Percentiles rank a stretch among this genome's conserved stretches.
phyloP scores from a whole-genome alignment of 1,140 invertebrate species.

The Calephelis virginiensis region DNA sequence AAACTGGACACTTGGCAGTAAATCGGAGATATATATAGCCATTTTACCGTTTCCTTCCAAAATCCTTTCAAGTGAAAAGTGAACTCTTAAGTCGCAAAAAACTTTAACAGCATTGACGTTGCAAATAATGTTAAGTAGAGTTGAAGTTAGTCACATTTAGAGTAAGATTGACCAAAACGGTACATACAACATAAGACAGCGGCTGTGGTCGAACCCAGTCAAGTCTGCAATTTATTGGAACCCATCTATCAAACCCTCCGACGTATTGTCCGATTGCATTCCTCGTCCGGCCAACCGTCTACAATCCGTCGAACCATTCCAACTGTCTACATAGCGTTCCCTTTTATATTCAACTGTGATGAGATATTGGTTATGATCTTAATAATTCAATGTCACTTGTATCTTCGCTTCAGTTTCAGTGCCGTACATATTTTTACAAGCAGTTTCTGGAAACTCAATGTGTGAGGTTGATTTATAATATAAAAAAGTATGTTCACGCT shows the following conservation, averaged over 20 bases:
- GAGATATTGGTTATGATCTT: constrained; percentile 17
- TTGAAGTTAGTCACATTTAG: too few relatives aligned
- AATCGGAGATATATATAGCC: too few relatives aligned
- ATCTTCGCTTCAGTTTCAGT: neutral
- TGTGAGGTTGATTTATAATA: neutral
- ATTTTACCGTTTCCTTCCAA: too few relatives aligned
- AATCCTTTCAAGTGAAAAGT: too few relatives aligned
- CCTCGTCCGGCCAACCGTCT: constrained; percentile 37
- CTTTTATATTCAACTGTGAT: constrained; percentile 36
- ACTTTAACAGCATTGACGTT: neutral
- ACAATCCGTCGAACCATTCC: constrained; percentile 47
- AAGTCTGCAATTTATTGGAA: constrained; percentile 58
- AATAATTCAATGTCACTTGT: too few relatives aligned
- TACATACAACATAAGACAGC: neutral
- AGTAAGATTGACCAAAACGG: too few relatives aligned
- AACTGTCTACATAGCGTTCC: constrained; percentile 43
- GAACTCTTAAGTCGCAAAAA: too few relatives aligned
- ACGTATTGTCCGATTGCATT: constrained; percentile 61
- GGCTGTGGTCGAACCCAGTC: constrained; percentile 7
- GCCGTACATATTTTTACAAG: neutral
- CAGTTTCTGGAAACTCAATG: neutral
- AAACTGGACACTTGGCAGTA: too few relatives aligned
- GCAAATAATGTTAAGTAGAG: neutral
- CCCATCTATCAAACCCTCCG: constrained; percentile 57
- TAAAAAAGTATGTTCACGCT: too few relatives aligned